A percentile compares a stretch with the other conserved stretches of the same genome.
These are phyloP conservation scores for Lordiphosa fenestrarum DNA, from an alignment of 2,888 invertebrate genomes.

Conservation along the genomic window DNA sequence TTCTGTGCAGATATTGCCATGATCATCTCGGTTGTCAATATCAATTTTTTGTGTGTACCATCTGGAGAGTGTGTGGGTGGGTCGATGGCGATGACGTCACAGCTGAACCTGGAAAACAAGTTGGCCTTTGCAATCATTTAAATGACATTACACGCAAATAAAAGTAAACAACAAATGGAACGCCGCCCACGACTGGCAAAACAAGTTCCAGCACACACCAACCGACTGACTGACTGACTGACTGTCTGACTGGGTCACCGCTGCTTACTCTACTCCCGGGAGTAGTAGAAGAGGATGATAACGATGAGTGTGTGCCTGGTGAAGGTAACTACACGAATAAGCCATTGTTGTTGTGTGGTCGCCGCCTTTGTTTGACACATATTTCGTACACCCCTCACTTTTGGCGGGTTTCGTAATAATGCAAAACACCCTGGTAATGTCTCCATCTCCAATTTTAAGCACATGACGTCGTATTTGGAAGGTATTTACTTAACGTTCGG, in stretches of 20 bases:
- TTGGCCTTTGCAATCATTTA: conserved; percentile 74
- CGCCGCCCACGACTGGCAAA: conserved; percentile 32
- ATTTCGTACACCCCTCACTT: conserved; percentile 4
- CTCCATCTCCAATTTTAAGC: conserved; percentile 49
- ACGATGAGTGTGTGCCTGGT: conserved; percentile 8
- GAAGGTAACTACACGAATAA: conserved; percentile 46
- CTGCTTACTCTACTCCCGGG: conserved; percentile 14
- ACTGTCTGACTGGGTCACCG: conserved; percentile 49
- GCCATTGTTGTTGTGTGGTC: conserved; percentile 21
- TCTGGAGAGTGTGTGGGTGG: conserved; percentile 44
- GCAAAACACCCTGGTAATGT: conserved; percentile 38
- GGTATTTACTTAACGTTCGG: conserved; percentile 7
- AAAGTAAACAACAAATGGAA: conserved; percentile 39
- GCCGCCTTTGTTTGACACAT: conserved; percentile 35
- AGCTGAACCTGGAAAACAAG: conserved; percentile 56
- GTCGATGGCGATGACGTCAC: conserved; percentile 64
- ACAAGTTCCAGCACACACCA: conserved; percentile 18
- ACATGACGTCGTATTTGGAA: conserved; percentile 43
- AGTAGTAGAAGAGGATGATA: conserved; percentile 34
- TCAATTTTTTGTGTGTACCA: conserved; percentile 33
- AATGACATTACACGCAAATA: conserved; percentile 73
- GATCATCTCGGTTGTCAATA: conserved; percentile 58
- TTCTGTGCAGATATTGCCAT: conserved; percentile 53
- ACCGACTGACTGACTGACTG: background rate
- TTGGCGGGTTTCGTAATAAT: conserved; percentile 22